These are phyloP conservation scores for Metalampra italica DNA, from an alignment of 2,888 invertebrate species.

Conservation along the genomic window DNA sequence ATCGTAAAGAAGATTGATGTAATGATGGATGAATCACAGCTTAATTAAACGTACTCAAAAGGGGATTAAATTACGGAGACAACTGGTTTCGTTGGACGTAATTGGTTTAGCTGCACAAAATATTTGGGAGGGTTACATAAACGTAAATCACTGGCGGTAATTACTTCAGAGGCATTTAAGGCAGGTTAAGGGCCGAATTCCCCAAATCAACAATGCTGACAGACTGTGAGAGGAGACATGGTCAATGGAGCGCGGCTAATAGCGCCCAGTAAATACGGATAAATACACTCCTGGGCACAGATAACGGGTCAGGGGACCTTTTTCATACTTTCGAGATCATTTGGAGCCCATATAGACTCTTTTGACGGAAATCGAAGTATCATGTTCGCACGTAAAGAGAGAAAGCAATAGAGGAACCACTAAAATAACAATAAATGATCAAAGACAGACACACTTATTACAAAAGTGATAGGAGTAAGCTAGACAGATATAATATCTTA, in stretches of 20 bases:
- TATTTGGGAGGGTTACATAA: neutral
- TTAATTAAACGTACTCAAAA: neutral
- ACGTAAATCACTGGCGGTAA: conserved; percentile 1
- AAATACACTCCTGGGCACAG: too few relatives aligned
- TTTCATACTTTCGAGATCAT: too few relatives aligned
- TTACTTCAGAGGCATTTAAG: neutral
- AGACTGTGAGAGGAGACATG: neutral
- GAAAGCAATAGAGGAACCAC: too few relatives aligned
- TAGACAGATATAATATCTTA: too few relatives aligned
- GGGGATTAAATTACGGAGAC: neutral
- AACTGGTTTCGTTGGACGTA: conserved; percentile 1
- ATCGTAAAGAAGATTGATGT: too few relatives aligned
- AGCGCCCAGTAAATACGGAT: conserved; percentile 3
- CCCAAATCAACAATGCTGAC: neutral
- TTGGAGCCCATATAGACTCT: too few relatives aligned
- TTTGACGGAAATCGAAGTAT: too few relatives aligned
- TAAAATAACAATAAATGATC: too few relatives aligned
- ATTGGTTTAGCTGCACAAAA: conserved; percentile 1
- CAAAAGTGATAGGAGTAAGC: too few relatives aligned
- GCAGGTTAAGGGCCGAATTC: neutral
- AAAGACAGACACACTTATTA: too few relatives aligned
- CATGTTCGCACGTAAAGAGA: too few relatives aligned
- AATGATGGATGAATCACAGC: neutral
- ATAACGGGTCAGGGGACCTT: too few relatives aligned
- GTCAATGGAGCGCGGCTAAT: conserved; percentile 5